Base-by-base conservation (phyloP, 2,888 invertebrate species). In the Rotaria socialis region DNA sequence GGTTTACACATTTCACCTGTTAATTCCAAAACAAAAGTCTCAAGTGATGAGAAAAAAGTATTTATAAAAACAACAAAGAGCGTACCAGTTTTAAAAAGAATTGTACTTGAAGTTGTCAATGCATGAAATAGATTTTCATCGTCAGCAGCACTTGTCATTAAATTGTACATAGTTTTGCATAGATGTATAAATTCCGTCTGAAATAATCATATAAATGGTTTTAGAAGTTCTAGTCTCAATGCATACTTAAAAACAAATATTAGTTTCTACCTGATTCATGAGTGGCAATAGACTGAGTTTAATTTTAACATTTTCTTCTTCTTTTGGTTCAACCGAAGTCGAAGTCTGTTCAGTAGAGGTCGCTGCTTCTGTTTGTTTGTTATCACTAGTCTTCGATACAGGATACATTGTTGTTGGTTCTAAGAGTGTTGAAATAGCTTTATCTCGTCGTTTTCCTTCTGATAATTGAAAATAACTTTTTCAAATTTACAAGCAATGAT, bases 1-100 rank as follows among this genome's bases (percentile, higher is more conserved):
- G 80, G 80, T 80, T 80, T 80, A 80, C 47, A 47, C n/a, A 47
- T 47, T 80, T 80, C 80, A 47, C 80, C 80, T 80, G 7, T 27
- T 5, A 14, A 16, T 16, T 8, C 7, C 24, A 43, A 41, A 43
- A 8, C 22, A 74, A 74, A 35, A 35, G 2, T 35, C 35, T 35
- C 35, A 35, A 2, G 35, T 24, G 14, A 4, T 16, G 14, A 47
- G 24, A 43, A 47, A 8, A 75, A 75, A 43, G 43, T 11, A 16
- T 35, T 24, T 5, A 50, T 50, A 50, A 14, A 50, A 16, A 67
- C 16, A 19, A 16, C 22, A 41, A 80, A 10, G 0, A 7, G 1
- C 80, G n/a, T 11, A 80, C 80, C 80, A 5, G 47, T 80, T 47
- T 80, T 80, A 24, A 80, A 47, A 1, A 80, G 47, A 80, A 80